Evolutionary conservation across 1,140 invertebrate species (phyloP), one percentile per base, ranked within the genome.

Genomic region (Homalodisca vitripennis): DNA sequence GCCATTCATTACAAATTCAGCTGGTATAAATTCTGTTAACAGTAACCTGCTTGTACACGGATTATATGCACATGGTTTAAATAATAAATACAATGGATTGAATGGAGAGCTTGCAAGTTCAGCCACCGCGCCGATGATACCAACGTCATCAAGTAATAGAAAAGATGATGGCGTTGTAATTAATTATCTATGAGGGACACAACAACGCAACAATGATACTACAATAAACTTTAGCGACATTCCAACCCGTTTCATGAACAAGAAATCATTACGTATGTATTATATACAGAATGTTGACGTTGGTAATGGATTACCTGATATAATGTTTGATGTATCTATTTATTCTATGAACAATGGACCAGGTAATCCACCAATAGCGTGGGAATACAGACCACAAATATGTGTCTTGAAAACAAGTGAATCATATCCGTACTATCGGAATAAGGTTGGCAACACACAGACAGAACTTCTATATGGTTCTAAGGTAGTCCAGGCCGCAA

Each of bases 11-110:
- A 60, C 55, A 10, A 60, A 60, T 26, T 27, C 24, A 27, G 55
- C 55, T 60, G 55, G 55, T 12, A 60, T 60, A 2, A 60, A 60
- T n/a, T 27, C 22, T 27, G 55, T 60, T 10, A 60, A 60, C 26
- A 22, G 6, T 3, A 60, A 60, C 6, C 26, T 27, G 27, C n/a
- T 60, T 2, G 55, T 60, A 2, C 27, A 27, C 24, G 55, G 55
- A 6, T 13, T 60, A 60, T 27, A 60, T n/a, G 55, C 26, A 3
- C 55, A 60, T 30, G 55, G 55, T 10, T 29, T 26, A 30, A 60
- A 60, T 24, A 53, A 53, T 53, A 53, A 53, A 41, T 41, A 41
- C 17, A 17, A 17, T 41, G 34, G 34, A 10, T 10, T 17, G 17
- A 41, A 41, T 17, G 6, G 6, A 6, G 17, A 41, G 6, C 6